Percentiles rank a stretch among this genome's conserved stretches.
These are phyloP conservation scores for Argyrosomus japonicus DNA, from an alignment of 2,113 vertebrate species.

Conservation along the genomic window DNA sequence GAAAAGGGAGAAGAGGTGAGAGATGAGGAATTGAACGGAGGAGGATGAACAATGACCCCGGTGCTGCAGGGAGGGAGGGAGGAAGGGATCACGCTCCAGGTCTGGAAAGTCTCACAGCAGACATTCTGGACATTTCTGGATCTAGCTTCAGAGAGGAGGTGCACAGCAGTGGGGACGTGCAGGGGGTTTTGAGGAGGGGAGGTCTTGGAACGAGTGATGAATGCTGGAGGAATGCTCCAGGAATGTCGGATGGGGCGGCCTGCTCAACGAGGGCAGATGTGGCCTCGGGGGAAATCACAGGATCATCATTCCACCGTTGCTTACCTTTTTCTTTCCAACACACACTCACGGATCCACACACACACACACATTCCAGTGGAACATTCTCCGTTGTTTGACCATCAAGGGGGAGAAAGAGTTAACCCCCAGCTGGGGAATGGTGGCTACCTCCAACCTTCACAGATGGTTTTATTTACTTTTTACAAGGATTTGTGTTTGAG, in stretches of 20 bases:
- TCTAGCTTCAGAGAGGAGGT: constrained; percentile 55
- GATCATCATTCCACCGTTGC: constrained; percentile 73
- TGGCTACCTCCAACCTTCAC: constrained; percentile 56
- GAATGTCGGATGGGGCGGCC: constrained; percentile 70
- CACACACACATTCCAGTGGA: constrained; percentile 47
- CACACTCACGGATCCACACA: constrained; percentile 9
- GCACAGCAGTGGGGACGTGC: constrained; percentile 17
- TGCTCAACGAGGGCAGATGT: constrained; percentile 71
- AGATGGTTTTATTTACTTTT: constrained; percentile 74
- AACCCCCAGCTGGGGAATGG: constrained; percentile 49
- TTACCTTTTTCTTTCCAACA: constrained; percentile 58
- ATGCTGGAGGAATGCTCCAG: constrained; percentile 71
- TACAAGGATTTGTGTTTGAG: constrained; percentile 60
- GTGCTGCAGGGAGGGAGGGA: constrained; percentile 47
- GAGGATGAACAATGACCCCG: constrained; percentile 69
- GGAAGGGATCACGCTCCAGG: constrained; percentile 11
- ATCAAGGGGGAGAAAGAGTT: constrained; percentile 55
- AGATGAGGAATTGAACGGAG: constrained; percentile 55
- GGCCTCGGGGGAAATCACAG: constrained; percentile 74
- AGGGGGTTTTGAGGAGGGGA: constrained; percentile 38
- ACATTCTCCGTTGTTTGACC: constrained; percentile 32
- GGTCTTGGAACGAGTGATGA: constrained; percentile 60
- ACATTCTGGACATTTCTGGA: constrained; percentile 72
- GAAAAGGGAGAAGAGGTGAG: constrained; percentile 51
- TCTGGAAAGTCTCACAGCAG: constrained; percentile 66